phyloP scores from a whole-genome alignment of 1,140 invertebrate genomes.

The Solen grandis region DNA sequence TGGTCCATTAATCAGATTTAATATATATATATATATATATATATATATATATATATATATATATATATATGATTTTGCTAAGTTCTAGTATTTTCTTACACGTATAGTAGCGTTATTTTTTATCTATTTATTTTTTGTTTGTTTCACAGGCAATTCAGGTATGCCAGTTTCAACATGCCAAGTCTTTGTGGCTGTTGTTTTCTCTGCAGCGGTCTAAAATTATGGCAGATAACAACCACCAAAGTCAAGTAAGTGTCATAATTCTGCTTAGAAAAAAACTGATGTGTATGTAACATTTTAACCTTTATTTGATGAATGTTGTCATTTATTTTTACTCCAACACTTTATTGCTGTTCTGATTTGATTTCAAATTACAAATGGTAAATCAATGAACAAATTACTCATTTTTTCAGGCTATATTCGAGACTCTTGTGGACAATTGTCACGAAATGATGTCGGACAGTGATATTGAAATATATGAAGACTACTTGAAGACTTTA shows the following conservation, averaged over 20 bases:
- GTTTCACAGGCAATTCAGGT: slow-evolving; percentile 36
- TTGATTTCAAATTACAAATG: too few relatives aligned
- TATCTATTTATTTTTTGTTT: background rate
- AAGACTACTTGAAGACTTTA: too few relatives aligned
- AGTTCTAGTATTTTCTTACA: too few relatives aligned
- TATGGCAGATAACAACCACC: slow-evolving; percentile 18
- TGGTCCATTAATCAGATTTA: background rate
- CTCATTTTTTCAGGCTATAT: too few relatives aligned
- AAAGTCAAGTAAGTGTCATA: background rate
- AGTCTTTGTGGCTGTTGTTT: slow-evolving; percentile 61
- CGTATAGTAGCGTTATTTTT: too few relatives aligned
- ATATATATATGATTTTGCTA: too few relatives aligned
- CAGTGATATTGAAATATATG: too few relatives aligned
- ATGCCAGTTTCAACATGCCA: slow-evolving; percentile 53
- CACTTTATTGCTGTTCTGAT: too few relatives aligned
- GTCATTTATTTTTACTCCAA: too few relatives aligned
- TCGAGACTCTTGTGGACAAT: too few relatives aligned
- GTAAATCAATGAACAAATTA: too few relatives aligned
- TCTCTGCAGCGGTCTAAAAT: slow-evolving; percentile 44
- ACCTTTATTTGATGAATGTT: background rate
- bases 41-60: background rate
- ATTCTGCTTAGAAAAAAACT: background rate
- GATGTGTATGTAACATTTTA: background rate
- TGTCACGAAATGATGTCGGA: too few relatives aligned
- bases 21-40: background rate